These are phyloP conservation scores for Lasioglossum malachurum DNA, from an alignment of 2,888 invertebrate species.

Conservation along the genomic window DNA sequence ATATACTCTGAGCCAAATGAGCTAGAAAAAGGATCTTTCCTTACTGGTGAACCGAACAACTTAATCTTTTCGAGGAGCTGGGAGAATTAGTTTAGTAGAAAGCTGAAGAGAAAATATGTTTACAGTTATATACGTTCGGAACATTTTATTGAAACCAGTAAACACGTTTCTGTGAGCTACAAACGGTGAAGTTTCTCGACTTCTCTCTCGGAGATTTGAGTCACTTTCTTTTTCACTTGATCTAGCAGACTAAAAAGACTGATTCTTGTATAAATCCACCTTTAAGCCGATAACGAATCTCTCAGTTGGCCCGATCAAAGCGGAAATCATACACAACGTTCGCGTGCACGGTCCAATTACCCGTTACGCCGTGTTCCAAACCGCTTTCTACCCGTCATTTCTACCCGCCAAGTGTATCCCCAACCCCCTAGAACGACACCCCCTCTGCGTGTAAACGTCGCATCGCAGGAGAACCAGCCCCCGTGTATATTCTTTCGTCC, in stretches of 20 bases:
- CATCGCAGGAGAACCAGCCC: constrained; percentile 31
- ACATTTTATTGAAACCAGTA: neutral
- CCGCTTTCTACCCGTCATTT: constrained; percentile 17
- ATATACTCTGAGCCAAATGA: neutral
- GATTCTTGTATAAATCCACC: neutral
- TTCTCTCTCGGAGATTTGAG: neutral
- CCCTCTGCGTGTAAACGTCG: constrained; percentile 59
- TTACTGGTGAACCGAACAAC: too few species aligned
- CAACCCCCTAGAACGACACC: constrained; percentile 2
- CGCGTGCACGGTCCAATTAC: constrained; percentile 51
- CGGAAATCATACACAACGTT: constrained; percentile 49
- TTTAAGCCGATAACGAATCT: constrained; percentile 48
- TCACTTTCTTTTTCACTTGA: neutral
- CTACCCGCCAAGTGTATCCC: constrained; percentile 31
- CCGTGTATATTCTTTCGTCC: constrained; percentile 19
- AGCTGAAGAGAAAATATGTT: neutral
- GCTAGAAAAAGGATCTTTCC: too few species aligned
- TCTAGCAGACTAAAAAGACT: neutral
- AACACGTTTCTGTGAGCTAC: neutral
- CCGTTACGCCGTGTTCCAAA: constrained; percentile 19
- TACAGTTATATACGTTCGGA: neutral
- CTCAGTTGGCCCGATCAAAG: constrained; percentile 29
- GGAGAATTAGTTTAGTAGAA: neutral
- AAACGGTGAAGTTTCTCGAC: neutral
- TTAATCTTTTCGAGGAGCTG: neutral